Evolutionary conservation across 2,113 vertebrate species (phyloP), one percentile per base, ranked within the genome.

Genomic region (Nycticebus coucang): DNA sequence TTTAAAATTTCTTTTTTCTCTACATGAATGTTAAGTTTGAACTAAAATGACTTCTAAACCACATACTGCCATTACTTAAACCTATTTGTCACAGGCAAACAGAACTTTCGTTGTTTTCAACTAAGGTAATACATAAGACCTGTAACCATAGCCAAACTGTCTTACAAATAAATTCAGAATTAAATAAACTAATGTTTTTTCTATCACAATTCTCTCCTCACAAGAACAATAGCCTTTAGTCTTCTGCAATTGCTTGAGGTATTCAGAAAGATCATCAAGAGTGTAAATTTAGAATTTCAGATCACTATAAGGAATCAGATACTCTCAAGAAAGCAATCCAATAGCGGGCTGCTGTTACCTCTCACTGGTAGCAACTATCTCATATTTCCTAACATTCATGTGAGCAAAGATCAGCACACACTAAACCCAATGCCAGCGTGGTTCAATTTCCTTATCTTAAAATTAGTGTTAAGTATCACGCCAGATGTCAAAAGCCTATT

Each of bases 51-150:
- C 74, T 71, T 91, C 18, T 68, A 94, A 86, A 50, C 28, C 41
- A 79, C 26, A 60, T 14, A n/a, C 8, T 82, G 74, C 68, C 41
- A 74, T 82, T 71, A 62, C 5, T 92, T 91, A 96, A 87, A 69
- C 59, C 30, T 64, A 77, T 62, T 84, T 21, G 88, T 87, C 12
- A 66, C 2, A 53, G 13, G 11, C 60, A 72, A 78, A 92, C 6
- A 93, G 59, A 75, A 91, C 83, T 87, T 64, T 86, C 50, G 96
- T n/a, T 85, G 28, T 93, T 95, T 96, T 92, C 71, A 87, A 87
- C 62, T 37, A 92, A 72, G 26, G 24, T 62, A 24, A 72, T 35
- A 74, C 28, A 86, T 91, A 92, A 90, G 37, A 82, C 41, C n/a
- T 57, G 81, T 33, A 80, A 90, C 15, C 53, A 93, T 6, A 93